These are phyloP conservation scores for Ctenopoma multispine DNA, from an alignment of 2,797 vertebrate genomes.

Conservation along the genomic window DNA sequence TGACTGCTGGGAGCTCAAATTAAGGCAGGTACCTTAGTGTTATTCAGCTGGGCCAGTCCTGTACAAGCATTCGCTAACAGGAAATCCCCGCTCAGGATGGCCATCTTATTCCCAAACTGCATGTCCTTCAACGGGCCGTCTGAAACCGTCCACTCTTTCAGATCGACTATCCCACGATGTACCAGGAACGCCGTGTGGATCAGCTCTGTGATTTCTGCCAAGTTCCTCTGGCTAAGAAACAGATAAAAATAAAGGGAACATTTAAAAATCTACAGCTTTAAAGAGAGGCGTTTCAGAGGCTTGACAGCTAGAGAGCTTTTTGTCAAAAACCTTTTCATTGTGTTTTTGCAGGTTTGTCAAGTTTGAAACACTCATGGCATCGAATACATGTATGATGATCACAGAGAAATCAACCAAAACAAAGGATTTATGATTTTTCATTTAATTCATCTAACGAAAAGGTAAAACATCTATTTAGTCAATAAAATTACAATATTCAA, in stretches of 20 bases:
- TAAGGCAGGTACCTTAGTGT: constrained; percentile 90
- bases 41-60: constrained; percentile 92
- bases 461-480: constrained; percentile 15
- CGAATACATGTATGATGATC: constrained; percentile 23
- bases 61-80: constrained; percentile 96
- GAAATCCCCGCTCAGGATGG: constrained; percentile 96
- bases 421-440: constrained; percentile 12
- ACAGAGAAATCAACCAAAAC: constrained; percentile 19
- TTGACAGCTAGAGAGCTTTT: constrained; percentile 56
- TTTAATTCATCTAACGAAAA: constrained; percentile 1
- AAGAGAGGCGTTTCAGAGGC: constrained; percentile 19
- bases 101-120: constrained; percentile 99
- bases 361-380: constrained; percentile 13
- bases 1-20: constrained; percentile 25
- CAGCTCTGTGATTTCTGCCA: constrained; percentile 97
- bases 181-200: constrained; percentile 98
- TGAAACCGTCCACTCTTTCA: constrained; percentile 91
- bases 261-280: constrained; percentile 34
- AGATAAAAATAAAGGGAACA: constrained; percentile 21
- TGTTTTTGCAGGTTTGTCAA: constrained; percentile 19
- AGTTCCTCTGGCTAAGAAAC: constrained; percentile 90
- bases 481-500: constrained; percentile 12
- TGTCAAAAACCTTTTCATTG: constrained; percentile 53
- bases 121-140: constrained; percentile 95
- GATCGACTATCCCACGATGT: constrained; percentile 95